Percentiles rank a stretch among this genome's conserved stretches.
phyloP scores from a whole-genome alignment of 2,888 invertebrate species.

The Stictocephala bisonia region DNA sequence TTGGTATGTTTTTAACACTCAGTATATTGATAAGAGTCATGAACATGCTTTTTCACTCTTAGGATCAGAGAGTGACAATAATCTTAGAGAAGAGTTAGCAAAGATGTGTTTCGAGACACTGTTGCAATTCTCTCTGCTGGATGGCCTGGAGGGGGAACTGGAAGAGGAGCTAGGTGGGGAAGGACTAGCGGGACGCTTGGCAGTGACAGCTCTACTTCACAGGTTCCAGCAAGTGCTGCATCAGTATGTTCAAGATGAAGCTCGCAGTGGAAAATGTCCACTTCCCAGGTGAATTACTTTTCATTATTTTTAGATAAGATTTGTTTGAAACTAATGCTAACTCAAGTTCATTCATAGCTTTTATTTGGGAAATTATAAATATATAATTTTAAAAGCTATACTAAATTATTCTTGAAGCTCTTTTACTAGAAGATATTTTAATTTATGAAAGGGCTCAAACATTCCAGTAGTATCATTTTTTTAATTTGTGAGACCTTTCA shows the following conservation, averaged over 20 bases:
- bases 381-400: neutral
- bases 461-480: conserved; percentile 12
- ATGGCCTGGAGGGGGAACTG: conserved; percentile 70
- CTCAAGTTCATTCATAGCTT: no score
- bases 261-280: conserved; percentile 86
- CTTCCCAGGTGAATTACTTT: conserved; percentile 74
- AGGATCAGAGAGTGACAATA: conserved; percentile 62
- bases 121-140: conserved; percentile 90
- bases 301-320: no score
- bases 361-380: neutral
- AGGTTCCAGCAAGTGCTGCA: conserved; percentile 93
- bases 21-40: no score
- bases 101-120: conserved; percentile 96
- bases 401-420: neutral
- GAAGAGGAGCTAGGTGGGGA: conserved; percentile 50
- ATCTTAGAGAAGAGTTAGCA: conserved; percentile 94
- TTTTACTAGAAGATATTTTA: neutral
- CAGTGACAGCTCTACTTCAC: conserved; percentile 91
- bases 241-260: conserved; percentile 87
- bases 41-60: no score
- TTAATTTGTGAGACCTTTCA: no score
- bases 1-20: no score
- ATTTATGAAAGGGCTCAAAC: neutral
- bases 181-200: conserved; percentile 78
- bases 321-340: no score